phyloP scores from a whole-genome alignment of 2,113 vertebrate species.

The Orcinus orca region DNA sequence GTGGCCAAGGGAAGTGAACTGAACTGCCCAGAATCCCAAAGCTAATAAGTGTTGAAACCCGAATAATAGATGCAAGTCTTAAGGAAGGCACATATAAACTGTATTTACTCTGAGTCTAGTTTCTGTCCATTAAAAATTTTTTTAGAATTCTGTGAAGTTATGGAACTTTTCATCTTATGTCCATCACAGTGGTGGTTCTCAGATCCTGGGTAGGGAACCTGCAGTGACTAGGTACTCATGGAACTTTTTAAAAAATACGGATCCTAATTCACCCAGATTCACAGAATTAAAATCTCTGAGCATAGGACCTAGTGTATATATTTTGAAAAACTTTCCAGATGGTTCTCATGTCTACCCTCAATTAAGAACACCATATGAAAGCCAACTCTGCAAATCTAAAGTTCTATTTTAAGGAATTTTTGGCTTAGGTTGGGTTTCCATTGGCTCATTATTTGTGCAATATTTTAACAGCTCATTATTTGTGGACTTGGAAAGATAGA shows the following conservation, averaged over 20 bases:
- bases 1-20: not conserved
- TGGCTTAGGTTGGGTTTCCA: not conserved
- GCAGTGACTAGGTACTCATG: not conserved
- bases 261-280: not conserved
- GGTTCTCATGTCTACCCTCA: not conserved
- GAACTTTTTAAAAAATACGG: not conserved
- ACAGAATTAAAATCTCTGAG: not conserved
- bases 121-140: not conserved
- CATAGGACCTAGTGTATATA: not conserved
- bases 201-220: not conserved
- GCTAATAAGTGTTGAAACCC: not conserved
- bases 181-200: not conserved
- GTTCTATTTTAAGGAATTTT: not conserved
- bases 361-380: not conserved
- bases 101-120: not conserved
- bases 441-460: not conserved
- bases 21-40: not conserved
- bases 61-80: not conserved
- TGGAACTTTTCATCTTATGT: not conserved
- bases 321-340: constrained; percentile 6
- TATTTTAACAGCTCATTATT: constrained; percentile 91
- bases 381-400: not conserved
- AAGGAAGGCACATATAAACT: not conserved
- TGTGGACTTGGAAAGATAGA: constrained; percentile 99
- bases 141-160: not conserved